phyloP scores from a whole-genome alignment of 2,888 invertebrate species.

The Pterostichus niger region DNA sequence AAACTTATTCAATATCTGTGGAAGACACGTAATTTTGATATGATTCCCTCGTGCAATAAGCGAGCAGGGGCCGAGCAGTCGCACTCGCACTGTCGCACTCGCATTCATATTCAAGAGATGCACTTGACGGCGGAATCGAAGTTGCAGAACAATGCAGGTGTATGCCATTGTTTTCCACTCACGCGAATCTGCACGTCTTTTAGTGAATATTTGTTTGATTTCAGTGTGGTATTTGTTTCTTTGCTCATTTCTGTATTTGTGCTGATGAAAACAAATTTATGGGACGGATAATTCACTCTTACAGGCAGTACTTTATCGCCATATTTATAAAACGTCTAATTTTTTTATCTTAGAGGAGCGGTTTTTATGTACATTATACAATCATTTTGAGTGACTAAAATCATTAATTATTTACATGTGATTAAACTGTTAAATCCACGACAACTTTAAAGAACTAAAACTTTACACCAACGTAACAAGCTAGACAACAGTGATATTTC shows the following conservation, averaged over 20 bases:
- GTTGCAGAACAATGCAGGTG: conserved; percentile 54
- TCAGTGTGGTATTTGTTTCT: neutral
- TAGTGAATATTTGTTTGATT: conserved; percentile 35
- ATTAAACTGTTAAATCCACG: no score
- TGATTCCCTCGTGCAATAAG: conserved; percentile 39
- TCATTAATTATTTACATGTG: no score
- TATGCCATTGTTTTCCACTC: conserved; percentile 54
- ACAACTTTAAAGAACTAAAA: no score
- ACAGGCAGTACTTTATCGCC: no score
- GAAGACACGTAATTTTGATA: conserved; percentile 63
- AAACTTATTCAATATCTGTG: conserved; percentile 64
- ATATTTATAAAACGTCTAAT: no score
- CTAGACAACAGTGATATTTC: no score
- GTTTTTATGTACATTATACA: no score
- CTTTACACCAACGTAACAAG: no score
- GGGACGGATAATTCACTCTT: no score
- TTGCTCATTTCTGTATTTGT: conserved; percentile 22
- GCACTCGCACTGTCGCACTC: neutral
- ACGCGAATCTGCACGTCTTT: conserved; percentile 10
- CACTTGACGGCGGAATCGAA: conserved; percentile 51
- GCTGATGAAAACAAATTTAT: no score
- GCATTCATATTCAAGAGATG: conserved; percentile 61
- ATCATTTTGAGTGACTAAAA: no score
- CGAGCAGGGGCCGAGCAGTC: conserved; percentile 19
- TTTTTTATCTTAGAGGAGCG: no score